Percentiles rank a stretch among this genome's conserved stretches.
Conservation (phyloP, 92 coral and sea anemone species). For the Galaxea fascicularis region DNA sequence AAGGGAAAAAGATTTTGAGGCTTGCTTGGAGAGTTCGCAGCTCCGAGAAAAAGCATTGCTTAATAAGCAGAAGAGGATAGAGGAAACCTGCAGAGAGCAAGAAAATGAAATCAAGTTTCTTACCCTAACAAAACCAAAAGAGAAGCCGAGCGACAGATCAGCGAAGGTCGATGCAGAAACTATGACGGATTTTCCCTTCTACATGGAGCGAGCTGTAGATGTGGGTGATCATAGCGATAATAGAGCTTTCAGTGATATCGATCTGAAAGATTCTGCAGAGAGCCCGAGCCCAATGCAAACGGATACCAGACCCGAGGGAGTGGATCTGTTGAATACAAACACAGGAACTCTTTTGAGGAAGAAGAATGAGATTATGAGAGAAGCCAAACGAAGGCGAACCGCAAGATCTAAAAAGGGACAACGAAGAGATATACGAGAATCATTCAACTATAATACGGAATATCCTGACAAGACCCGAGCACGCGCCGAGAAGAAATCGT, state of each 20-base stretch:
- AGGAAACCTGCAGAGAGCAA: conserved; percentile 90
- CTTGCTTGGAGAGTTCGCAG: conserved; percentile 74
- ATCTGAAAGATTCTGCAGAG: conserved; percentile 34
- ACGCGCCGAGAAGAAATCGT: conserved; percentile 41
- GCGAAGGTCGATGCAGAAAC: conserved; percentile 64
- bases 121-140: conserved; percentile 53
- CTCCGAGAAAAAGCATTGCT: conserved; percentile 86
- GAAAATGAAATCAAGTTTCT: conserved; percentile 92
- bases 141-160: conserved; percentile 36
- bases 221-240: conserved; percentile 23
- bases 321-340: conserved; percentile 67
- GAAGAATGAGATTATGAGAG: conserved; percentile 80
- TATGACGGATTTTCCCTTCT: conserved; percentile 73
- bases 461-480: conserved; percentile 38
- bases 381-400: conserved; percentile 84
- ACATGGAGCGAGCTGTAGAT: conserved; percentile 81
- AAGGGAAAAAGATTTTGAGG: conserved; percentile 87
- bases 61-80: conserved; percentile 84
- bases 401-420: conserved; percentile 76
- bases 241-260: conserved; percentile 30
- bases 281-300: conserved; percentile 36
- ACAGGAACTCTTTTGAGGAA: conserved; percentile 67
- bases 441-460: neutral
- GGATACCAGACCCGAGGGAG: conserved; percentile 67
- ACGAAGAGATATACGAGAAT: conserved; percentile 22